phyloP scores from a whole-genome alignment of 2,113 vertebrate species.

The Eptesicus fuscus region DNA sequence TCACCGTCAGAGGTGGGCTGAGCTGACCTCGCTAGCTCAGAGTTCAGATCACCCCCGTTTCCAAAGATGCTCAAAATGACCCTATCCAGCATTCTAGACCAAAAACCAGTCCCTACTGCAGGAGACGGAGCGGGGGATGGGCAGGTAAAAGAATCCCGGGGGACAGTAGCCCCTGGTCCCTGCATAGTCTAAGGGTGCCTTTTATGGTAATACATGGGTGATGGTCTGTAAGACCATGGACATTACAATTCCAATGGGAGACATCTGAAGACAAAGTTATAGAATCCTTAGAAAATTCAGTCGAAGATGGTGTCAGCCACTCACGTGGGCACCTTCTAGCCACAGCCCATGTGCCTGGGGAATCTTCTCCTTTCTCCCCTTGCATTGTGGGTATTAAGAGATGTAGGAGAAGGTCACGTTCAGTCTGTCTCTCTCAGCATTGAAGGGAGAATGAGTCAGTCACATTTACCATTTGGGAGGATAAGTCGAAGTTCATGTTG shows the following conservation, averaged over 20 bases:
- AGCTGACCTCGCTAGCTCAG: background rate
- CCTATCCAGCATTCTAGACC: background rate
- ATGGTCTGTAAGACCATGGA: background rate
- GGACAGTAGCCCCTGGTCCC: no score
- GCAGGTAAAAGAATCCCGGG: fast-evolving
- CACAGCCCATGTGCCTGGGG: background rate
- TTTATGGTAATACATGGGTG: background rate
- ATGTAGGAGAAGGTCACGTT: background rate
- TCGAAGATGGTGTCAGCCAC: background rate
- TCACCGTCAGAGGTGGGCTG: background rate
- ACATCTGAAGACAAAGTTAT: background rate
- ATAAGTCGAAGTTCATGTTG: background rate
- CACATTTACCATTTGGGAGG: background rate
- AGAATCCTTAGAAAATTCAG: background rate
- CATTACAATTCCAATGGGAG: background rate
- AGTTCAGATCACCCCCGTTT: background rate
- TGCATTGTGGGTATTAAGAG: background rate
- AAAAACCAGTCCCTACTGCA: background rate
- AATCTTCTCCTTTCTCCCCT: background rate
- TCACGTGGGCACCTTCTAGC: background rate
- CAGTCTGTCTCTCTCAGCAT: background rate
- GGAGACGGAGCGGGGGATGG: no score
- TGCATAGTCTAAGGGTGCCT: background rate
- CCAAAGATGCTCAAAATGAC: background rate
- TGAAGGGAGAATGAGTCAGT: background rate